Evolutionary conservation across 2,888 invertebrate genomes (phyloP).

Genomic region (Scrobipalpa costella): DNA sequence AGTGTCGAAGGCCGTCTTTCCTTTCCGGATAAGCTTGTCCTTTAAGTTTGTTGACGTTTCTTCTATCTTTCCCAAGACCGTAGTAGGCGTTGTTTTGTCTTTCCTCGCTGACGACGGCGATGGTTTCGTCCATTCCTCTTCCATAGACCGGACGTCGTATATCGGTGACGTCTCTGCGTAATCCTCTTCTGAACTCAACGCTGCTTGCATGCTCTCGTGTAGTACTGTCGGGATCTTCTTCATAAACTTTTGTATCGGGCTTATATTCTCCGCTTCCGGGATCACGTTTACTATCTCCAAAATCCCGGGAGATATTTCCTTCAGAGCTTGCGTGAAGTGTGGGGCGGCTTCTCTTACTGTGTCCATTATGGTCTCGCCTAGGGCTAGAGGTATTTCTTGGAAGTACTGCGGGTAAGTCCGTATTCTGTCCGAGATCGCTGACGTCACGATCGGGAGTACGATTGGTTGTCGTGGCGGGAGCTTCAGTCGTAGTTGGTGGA

Average conservation of each 20-base stretch:
- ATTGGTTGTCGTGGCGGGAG: conserved; percentile 66
- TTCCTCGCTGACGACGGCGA: background rate
- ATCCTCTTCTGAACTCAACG: conserved; percentile 51
- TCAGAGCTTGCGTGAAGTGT: conserved; percentile 70
- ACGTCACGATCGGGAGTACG: conserved; percentile 67
- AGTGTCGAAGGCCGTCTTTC: conserved; percentile 45
- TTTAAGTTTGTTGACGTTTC: conserved; percentile 33
- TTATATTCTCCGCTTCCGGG: conserved; percentile 57
- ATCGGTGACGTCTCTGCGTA: conserved; percentile 49
- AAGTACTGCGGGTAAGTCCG: conserved; percentile 74
- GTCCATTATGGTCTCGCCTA: conserved; percentile 73
- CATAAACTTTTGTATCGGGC: conserved; percentile 64
- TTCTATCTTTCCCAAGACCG: conserved; percentile 1
- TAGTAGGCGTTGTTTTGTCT: background rate
- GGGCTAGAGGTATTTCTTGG: conserved; percentile 74
- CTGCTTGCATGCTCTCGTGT: conserved; percentile 71
- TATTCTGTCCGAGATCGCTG: conserved; percentile 70
- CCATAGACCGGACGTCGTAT: conserved; percentile 43
- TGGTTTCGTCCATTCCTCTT: conserved; percentile 31
- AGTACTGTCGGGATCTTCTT: conserved; percentile 65
- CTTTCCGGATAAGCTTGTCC: conserved; percentile 37
- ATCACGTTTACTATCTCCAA: conserved; percentile 71
- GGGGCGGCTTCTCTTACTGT: conserved; percentile 73
- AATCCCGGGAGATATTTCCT: conserved; percentile 72
- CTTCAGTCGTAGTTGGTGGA: conserved; percentile 49